Conservation (phyloP, 2,113 vertebrate species). For the Rhineura floridana region DNA sequence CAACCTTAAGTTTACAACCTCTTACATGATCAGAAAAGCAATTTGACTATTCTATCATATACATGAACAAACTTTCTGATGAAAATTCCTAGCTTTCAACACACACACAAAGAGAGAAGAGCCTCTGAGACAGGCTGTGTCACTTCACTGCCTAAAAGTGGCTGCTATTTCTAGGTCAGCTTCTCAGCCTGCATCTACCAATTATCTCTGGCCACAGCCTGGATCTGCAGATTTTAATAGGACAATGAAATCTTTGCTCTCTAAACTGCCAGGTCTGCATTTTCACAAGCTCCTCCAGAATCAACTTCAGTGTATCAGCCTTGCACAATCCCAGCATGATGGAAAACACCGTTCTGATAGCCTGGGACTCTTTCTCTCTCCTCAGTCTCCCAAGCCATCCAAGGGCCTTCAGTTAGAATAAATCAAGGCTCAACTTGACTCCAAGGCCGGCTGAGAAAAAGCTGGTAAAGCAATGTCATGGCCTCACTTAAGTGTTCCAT, state of each 20-base stretch:
- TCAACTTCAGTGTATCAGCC: neutral
- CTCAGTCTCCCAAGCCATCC: neutral
- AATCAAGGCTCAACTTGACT: neutral
- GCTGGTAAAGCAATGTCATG: neutral
- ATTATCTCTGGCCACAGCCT: neutral
- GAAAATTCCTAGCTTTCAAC: neutral
- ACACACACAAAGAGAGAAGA: neutral
- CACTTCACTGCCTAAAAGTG: neutral
- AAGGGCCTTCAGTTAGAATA: neutral
- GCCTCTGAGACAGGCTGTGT: neutral
- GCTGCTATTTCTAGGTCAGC: constrained; percentile 18
- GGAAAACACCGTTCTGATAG: neutral
- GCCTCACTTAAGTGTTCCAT: neutral
- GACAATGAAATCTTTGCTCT: neutral
- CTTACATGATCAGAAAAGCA: neutral
- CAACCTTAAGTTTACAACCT: no score
- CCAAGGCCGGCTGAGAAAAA: neutral
- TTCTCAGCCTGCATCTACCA: constrained; percentile 9
- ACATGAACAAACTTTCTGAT: neutral
- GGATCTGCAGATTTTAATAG: neutral
- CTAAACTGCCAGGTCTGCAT: neutral
- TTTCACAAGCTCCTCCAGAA: neutral
- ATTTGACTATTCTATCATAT: neutral
- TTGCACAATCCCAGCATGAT: neutral
- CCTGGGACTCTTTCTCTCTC: neutral